Evolutionary conservation across 2,888 invertebrate species (phyloP).

Genomic region (Nemotelus nigrinus): DNA sequence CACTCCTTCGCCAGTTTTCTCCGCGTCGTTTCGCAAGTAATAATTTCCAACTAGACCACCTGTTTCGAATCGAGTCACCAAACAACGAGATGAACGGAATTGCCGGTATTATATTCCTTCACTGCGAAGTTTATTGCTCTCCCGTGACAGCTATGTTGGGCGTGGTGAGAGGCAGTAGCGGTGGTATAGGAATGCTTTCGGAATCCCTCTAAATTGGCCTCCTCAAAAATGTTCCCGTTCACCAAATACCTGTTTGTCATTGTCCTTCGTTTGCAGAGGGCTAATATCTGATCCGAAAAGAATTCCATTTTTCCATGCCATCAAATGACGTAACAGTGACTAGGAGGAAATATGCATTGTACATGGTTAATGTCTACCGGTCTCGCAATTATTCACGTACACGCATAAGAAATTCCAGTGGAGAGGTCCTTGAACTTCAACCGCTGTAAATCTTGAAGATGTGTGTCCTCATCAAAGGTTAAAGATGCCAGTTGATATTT

Average conservation of each 20-base stretch:
- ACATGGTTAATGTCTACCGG: background rate
- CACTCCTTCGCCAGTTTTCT: no score
- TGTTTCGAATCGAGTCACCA: constrained; percentile 1
- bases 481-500: no score
- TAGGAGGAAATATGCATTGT: background rate
- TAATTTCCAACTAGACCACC: background rate
- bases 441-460: background rate
- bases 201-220: background rate
- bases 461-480: no score
- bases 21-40: no score
- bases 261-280: background rate
- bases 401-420: background rate
- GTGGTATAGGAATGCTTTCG: background rate
- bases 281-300: background rate
- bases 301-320: background rate
- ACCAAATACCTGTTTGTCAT: background rate
- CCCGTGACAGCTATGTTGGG: background rate
- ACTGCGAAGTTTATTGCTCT: constrained; percentile 26
- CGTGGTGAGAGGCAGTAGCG: background rate
- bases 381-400: background rate
- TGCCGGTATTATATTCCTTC: background rate
- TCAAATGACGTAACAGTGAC: background rate
- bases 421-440: background rate
- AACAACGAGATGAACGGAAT: background rate
- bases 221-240: no score